A percentile compares a stretch with the other conserved stretches of the same genome.
Evolutionary conservation across 2,797 vertebrate species (phyloP).

Genomic region (Gallirallus australis): DNA sequence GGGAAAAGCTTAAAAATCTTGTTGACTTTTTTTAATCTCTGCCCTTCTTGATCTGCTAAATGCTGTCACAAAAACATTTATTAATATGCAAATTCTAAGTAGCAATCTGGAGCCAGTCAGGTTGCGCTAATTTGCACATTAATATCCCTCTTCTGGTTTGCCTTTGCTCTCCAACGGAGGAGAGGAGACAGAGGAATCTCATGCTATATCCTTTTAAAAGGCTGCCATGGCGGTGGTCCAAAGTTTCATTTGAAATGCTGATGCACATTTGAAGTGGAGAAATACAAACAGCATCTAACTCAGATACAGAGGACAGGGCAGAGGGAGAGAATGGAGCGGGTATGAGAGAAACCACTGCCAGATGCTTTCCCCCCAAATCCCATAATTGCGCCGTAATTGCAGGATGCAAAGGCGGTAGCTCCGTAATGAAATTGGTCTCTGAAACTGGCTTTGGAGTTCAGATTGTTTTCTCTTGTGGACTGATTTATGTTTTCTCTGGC

Average conservation of each 20-base stretch:
- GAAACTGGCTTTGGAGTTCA: neutral
- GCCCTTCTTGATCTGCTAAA: constrained; percentile 83
- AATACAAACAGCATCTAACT: constrained; percentile 14
- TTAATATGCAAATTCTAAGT: constrained; percentile 87
- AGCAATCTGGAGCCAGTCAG: constrained; percentile 85
- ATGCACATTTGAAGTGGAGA: constrained; percentile 19
- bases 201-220: neutral
- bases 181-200: constrained; percentile 30
- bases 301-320: neutral
- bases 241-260: constrained; percentile 50
- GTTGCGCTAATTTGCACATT: constrained; percentile 86
- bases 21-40: constrained; percentile 76
- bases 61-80: constrained; percentile 84
- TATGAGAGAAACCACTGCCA: neutral
- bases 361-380: neutral
- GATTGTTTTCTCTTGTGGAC: neutral
- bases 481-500: neutral
- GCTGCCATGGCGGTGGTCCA: neutral
- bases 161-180: constrained; percentile 67
- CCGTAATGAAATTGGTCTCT: neutral
- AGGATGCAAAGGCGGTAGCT: neutral
- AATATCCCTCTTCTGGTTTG: constrained; percentile 83
- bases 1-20: constrained; percentile 70
- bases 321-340: neutral
- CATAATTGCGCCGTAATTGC: neutral